phyloP scores from a whole-genome alignment of 2,888 invertebrate species.

The Drosophila acutilabella region DNA sequence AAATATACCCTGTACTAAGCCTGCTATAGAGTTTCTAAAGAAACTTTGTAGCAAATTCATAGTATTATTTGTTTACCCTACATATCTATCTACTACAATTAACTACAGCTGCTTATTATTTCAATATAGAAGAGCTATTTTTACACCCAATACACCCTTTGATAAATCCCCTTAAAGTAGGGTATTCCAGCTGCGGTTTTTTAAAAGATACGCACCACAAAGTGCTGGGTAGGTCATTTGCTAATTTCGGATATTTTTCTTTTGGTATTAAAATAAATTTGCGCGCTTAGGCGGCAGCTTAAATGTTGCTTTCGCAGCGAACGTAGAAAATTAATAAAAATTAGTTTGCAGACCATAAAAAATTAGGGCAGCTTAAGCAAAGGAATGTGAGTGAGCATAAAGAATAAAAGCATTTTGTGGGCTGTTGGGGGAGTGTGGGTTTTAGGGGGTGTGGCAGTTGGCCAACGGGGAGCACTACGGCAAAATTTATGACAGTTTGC shows the following conservation, averaged over 20 bases:
- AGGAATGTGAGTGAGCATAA: slow-evolving; percentile 4
- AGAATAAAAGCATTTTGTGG: not conserved
- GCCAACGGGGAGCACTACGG: slow-evolving; percentile 48
- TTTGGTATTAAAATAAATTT: slow-evolving; percentile 69
- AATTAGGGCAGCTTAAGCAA: slow-evolving; percentile 71
- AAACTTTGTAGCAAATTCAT: too few relatives aligned
- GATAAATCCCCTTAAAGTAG: not conserved
- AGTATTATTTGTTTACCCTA: too few relatives aligned
- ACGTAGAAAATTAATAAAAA: slow-evolving; percentile 73
- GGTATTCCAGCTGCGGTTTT: slow-evolving; percentile 19
- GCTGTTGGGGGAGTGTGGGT: not conserved
- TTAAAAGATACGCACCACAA: slow-evolving; percentile 3
- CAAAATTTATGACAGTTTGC: slow-evolving; percentile 80
- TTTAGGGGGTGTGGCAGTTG: slow-evolving; percentile 7
- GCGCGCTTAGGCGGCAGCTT: slow-evolving; percentile 53
- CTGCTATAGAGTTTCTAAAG: too few relatives aligned
- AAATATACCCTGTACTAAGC: too few relatives aligned
- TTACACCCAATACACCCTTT: not conserved
- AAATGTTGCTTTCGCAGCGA: slow-evolving; percentile 27
- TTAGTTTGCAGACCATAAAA: slow-evolving; percentile 79
- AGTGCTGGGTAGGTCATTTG: slow-evolving; percentile 11
- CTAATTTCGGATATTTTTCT: slow-evolving; percentile 31
- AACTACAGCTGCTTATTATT: too few relatives aligned
- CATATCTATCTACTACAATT: too few relatives aligned
- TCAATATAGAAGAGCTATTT: too few relatives aligned